phyloP scores from a whole-genome alignment of 2,113 vertebrate species.

The Ceratotherium simum region DNA sequence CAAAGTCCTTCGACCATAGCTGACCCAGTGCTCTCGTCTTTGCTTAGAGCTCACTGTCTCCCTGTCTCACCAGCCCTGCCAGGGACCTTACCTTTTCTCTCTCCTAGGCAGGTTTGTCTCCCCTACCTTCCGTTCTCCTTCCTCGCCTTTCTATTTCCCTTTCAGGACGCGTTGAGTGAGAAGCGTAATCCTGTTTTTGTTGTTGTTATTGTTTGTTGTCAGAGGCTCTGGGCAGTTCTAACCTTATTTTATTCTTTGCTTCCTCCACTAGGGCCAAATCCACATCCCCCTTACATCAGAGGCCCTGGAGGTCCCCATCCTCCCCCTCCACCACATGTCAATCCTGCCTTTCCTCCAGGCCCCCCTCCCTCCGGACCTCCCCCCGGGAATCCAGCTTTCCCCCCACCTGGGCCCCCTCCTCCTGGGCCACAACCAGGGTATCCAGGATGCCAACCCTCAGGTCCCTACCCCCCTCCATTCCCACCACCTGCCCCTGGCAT shows the following conservation, averaged over 20 bases:
- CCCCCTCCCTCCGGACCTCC: conserved; percentile 63
- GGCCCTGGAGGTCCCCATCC: conserved; percentile 85
- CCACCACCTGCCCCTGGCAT: conserved; percentile 83
- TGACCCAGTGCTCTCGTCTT: neutral
- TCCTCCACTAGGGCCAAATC: conserved; percentile 74
- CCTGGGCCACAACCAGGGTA: conserved; percentile 75
- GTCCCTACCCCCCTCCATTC: conserved; percentile 76
- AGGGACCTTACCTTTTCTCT: neutral
- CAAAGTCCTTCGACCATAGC: neutral
- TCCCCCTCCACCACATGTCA: conserved; percentile 73
- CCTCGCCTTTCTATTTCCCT: neutral
- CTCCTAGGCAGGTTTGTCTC: neutral
- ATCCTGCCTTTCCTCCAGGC: conserved; percentile 81
- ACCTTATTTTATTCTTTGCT: conserved; percentile 58
- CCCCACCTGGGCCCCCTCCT: conserved; percentile 67
- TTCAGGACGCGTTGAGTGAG: neutral
- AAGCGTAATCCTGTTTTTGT: neutral
- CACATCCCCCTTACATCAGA: conserved; percentile 55
- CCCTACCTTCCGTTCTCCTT: neutral
- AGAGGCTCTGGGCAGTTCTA: conserved; percentile 46
- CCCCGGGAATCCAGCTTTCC: conserved; percentile 79
- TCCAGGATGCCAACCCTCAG: conserved; percentile 78
- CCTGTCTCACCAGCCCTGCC: neutral
- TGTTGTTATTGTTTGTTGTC: neutral
- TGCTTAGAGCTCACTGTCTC: neutral